These are phyloP conservation scores for Tetragonisca angustula DNA, from an alignment of 2,888 invertebrate species.

Conservation along the genomic window DNA sequence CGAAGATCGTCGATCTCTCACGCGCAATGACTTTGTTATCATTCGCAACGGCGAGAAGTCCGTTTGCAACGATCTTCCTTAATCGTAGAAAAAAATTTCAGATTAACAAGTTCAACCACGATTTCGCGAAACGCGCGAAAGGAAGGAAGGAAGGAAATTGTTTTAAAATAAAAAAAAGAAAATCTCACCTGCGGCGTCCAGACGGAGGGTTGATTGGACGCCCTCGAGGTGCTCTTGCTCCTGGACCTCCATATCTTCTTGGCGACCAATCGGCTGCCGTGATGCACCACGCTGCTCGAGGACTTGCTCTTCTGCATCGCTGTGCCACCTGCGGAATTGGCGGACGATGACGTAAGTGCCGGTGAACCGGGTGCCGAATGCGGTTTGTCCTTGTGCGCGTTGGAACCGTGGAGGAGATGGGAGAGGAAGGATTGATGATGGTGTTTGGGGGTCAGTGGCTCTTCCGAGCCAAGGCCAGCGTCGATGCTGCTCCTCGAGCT, in stretches of 20 bases:
- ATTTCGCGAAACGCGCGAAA: background rate
- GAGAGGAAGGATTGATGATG: slow-evolving; percentile 88
- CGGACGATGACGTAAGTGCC: slow-evolving; percentile 84
- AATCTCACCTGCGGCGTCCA: slow-evolving; percentile 95
- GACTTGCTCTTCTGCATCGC: slow-evolving; percentile 96
- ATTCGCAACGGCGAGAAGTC: too few species aligned
- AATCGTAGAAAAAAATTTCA: too few species aligned
- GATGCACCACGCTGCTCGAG: slow-evolving; percentile 93
- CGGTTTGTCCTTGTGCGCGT: slow-evolving; percentile 83
- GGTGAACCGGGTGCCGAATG: slow-evolving; percentile 86
- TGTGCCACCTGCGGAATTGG: slow-evolving; percentile 85
- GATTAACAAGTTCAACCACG: too few species aligned
- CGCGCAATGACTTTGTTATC: background rate
- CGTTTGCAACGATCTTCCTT: too few species aligned
- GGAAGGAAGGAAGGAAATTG: too few species aligned
- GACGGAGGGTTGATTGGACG: slow-evolving; percentile 86
- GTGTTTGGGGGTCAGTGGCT: slow-evolving; percentile 84
- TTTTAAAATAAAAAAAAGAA: background rate
- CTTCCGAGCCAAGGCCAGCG: slow-evolving; percentile 83
- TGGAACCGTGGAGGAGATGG: slow-evolving; percentile 86
- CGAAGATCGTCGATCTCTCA: background rate
- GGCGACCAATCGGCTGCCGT: slow-evolving; percentile 89
- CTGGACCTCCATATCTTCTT: slow-evolving; percentile 94
- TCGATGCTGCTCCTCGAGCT: slow-evolving; percentile 86
- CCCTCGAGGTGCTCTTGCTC: slow-evolving; percentile 92